Conservation (phyloP, 2,888 invertebrate species). For the Axea sp. region DNA sequence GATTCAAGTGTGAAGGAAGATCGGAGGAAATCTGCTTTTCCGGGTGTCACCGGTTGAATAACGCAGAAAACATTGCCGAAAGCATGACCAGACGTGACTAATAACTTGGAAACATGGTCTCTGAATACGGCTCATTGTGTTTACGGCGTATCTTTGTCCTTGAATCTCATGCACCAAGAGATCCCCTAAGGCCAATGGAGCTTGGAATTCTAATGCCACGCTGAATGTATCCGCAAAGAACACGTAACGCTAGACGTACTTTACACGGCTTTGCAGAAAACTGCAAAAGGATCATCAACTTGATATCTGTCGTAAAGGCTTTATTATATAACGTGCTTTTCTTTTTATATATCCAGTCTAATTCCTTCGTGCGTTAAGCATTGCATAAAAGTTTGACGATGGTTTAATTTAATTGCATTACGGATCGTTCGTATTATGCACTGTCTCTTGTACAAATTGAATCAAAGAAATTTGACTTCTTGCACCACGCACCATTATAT, state of each 20-base stretch:
- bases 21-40: slow-evolving; percentile 26
- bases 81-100: slow-evolving; percentile 57
- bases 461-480: too few relatives aligned
- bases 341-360: slow-evolving; percentile 1
- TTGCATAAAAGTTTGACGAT: too few relatives aligned
- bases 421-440: too few relatives aligned
- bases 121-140: slow-evolving; percentile 57
- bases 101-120: slow-evolving; percentile 48
- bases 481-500: too few relatives aligned
- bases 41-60: slow-evolving; percentile 26
- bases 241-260: slow-evolving; percentile 34
- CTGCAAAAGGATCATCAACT: slow-evolving; percentile 15
- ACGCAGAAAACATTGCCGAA: slow-evolving; percentile 46
- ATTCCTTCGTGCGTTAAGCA: too few relatives aligned
- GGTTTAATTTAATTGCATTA: too few relatives aligned
- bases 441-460: too few relatives aligned
- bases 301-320: slow-evolving; percentile 16
- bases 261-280: slow-evolving; percentile 27
- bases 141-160: slow-evolving; percentile 54
- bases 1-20: slow-evolving; percentile 11
- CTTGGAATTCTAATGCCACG: slow-evolving; percentile 56
- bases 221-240: slow-evolving; percentile 46
- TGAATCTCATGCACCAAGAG: slow-evolving; percentile 53
- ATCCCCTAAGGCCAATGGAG: slow-evolving; percentile 61
- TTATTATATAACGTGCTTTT: slow-evolving; percentile 1